phyloP scores from a whole-genome alignment of 2,113 vertebrate species.

The Scytalopus superciliaris region DNA sequence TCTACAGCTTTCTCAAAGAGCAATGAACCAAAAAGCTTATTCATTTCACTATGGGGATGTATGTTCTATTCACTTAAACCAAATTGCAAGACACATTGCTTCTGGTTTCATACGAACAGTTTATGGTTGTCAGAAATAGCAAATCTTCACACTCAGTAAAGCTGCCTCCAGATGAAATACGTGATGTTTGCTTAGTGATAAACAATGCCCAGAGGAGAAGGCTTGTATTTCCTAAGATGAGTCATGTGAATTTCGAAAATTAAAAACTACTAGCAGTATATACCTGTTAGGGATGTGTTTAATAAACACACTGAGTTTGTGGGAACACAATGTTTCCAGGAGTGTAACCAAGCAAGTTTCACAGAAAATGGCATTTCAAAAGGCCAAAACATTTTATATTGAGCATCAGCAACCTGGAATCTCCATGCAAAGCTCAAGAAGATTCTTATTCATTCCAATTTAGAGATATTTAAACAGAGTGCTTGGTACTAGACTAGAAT shows the following conservation, averaged over 20 bases:
- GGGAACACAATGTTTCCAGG: accelerated
- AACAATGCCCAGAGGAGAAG: constrained; percentile 31
- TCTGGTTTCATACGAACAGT: constrained; percentile 40
- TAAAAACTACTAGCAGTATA: background rate
- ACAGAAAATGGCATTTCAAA: background rate
- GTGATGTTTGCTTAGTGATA: constrained; percentile 29
- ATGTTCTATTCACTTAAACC: constrained; percentile 59
- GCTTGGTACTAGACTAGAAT: background rate
- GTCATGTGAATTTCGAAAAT: background rate
- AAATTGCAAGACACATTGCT: background rate
- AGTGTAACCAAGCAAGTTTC: background rate
- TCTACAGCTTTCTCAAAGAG: constrained; percentile 58
- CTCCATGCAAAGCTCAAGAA: background rate
- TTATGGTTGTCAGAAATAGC: constrained; percentile 35
- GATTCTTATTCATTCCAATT: background rate
- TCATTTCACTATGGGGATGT: constrained; percentile 26
- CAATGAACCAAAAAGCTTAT: constrained; percentile 64
- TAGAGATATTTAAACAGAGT: background rate
- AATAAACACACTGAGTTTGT: background rate
- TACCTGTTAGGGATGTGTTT: background rate
- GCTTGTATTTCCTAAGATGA: background rate
- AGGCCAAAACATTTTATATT: background rate
- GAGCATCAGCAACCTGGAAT: background rate
- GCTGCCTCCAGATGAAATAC: constrained; percentile 40
- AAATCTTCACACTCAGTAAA: constrained; percentile 60